phyloP scores from a whole-genome alignment of 2,888 invertebrate genomes.

The Chymomyza fuscimana region DNA sequence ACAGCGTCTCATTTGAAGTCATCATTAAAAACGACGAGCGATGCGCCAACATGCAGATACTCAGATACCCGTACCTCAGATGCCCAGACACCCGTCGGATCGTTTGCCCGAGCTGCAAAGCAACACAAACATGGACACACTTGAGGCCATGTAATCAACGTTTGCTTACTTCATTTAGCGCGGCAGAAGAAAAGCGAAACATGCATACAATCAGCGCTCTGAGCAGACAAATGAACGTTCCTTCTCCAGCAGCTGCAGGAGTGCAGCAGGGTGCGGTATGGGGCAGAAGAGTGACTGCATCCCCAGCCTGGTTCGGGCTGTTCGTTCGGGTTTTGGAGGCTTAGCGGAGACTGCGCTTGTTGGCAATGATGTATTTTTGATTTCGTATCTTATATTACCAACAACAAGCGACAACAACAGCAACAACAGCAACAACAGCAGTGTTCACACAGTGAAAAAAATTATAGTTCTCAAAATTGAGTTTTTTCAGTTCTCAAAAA shows the following conservation, averaged over 20 bases:
- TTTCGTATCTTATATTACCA: constrained; percentile 75
- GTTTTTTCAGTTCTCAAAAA: too few species aligned
- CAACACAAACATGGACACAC: constrained; percentile 61
- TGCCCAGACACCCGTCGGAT: constrained; percentile 20
- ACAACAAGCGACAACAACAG: constrained; percentile 55
- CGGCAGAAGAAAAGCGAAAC: constrained; percentile 74
- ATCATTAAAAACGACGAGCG: constrained; percentile 68
- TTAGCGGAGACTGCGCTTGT: constrained; percentile 59
- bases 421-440: constrained; percentile 36
- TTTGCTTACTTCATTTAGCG: constrained; percentile 74
- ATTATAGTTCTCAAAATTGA: too few species aligned
- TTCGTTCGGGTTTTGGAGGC: neutral
- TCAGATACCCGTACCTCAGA: constrained; percentile 25
- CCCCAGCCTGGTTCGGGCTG: constrained; percentile 37
- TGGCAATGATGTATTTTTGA: constrained; percentile 76
- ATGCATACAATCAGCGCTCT: constrained; percentile 67
- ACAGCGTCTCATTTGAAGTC: constrained; percentile 72
- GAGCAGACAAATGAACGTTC: constrained; percentile 55
- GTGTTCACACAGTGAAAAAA: neutral
- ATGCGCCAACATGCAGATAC: constrained; percentile 57
- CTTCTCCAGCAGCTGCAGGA: constrained; percentile 23
- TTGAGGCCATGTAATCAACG: constrained; percentile 74
- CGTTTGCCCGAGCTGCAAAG: neutral
- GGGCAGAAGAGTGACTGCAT: neutral
- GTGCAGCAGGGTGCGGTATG: constrained; percentile 28